phyloP scores from a whole-genome alignment of 2,888 invertebrate species.

The Brachynemurus nebulosus region DNA sequence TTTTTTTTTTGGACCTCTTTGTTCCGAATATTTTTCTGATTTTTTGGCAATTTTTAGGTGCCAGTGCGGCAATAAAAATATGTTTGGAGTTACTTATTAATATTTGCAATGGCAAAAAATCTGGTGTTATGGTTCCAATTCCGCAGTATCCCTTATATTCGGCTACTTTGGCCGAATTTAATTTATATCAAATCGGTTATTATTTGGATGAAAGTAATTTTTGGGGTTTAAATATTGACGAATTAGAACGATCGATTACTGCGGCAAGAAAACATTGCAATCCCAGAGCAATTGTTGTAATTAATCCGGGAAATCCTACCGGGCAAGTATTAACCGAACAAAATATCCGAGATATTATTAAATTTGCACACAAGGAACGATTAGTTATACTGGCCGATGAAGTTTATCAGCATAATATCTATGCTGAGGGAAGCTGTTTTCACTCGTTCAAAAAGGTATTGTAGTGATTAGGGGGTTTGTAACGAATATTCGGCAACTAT shows the following conservation, averaged over 20 bases:
- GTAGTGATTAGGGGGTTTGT: too few relatives aligned
- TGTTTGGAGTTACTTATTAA: slow-evolving; percentile 59
- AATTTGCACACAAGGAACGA: slow-evolving; percentile 77
- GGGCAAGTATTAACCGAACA: slow-evolving; percentile 78
- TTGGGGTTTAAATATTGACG: slow-evolving; percentile 71
- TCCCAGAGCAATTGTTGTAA: slow-evolving; percentile 84
- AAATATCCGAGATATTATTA: slow-evolving; percentile 84
- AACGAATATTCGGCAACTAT: too few relatives aligned
- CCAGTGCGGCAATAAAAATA: slow-evolving; percentile 88
- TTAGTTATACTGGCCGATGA: slow-evolving; percentile 87
- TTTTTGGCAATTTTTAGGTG: slow-evolving; percentile 45
- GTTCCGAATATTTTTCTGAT: too few relatives aligned
- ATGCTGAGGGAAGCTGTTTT: slow-evolving; percentile 76
- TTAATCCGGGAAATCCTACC: slow-evolving; percentile 99
- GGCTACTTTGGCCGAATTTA: slow-evolving; percentile 86
- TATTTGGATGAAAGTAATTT: slow-evolving; percentile 77
- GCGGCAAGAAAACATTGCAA: slow-evolving; percentile 46
- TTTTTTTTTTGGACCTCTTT: too few relatives aligned
- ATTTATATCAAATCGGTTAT: slow-evolving; percentile 73
- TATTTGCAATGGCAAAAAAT: slow-evolving; percentile 38
- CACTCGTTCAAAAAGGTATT: slow-evolving; percentile 88
- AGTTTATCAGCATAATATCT: slow-evolving; percentile 95
- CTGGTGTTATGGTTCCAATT: slow-evolving; percentile 92
- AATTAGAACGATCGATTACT: slow-evolving; percentile 61
- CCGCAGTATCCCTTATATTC: slow-evolving; percentile 98